phyloP scores from a whole-genome alignment of 2,113 vertebrate genomes.

The Phaethon lepturus region DNA sequence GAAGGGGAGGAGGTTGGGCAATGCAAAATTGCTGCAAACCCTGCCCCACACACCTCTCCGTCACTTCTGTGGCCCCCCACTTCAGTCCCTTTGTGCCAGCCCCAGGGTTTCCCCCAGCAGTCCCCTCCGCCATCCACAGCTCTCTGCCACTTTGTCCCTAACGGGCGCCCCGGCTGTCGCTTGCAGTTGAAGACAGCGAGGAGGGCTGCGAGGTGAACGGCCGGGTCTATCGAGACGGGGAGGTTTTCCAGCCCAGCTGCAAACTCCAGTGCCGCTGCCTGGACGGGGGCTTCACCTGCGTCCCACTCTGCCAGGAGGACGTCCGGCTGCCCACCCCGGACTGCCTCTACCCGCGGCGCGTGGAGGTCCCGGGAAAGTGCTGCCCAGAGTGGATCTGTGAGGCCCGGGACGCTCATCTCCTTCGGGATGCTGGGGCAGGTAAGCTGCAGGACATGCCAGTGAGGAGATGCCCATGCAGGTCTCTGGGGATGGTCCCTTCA shows the following conservation, averaged over 20 bases:
- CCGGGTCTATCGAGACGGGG: constrained; percentile 83
- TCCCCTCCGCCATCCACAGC: neutral
- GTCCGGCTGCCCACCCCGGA: constrained; percentile 82
- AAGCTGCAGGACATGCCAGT: neutral
- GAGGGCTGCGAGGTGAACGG: constrained; percentile 87
- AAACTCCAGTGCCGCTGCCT: constrained; percentile 84
- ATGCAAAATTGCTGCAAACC: neutral
- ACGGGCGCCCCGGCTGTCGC: neutral
- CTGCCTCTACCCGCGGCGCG: constrained; percentile 83
- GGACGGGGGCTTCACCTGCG: constrained; percentile 86
- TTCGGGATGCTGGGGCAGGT: constrained; percentile 75
- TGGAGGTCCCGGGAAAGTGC: constrained; percentile 87
- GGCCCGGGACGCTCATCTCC: constrained; percentile 69
- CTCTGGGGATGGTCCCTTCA: neutral
- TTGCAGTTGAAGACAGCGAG: constrained; percentile 80
- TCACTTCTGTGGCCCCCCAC: neutral
- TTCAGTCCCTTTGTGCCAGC: neutral
- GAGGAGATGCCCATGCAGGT: neutral
- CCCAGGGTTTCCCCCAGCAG: accelerated
- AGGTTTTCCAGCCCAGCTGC: constrained; percentile 91
- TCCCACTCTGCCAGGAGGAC: constrained; percentile 83
- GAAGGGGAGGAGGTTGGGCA: neutral
- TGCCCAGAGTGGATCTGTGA: constrained; percentile 94
- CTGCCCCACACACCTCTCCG: neutral
- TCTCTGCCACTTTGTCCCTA: neutral